phyloP scores from a whole-genome alignment of 2,113 vertebrate genomes.

The Pteropus alecto region DNA sequence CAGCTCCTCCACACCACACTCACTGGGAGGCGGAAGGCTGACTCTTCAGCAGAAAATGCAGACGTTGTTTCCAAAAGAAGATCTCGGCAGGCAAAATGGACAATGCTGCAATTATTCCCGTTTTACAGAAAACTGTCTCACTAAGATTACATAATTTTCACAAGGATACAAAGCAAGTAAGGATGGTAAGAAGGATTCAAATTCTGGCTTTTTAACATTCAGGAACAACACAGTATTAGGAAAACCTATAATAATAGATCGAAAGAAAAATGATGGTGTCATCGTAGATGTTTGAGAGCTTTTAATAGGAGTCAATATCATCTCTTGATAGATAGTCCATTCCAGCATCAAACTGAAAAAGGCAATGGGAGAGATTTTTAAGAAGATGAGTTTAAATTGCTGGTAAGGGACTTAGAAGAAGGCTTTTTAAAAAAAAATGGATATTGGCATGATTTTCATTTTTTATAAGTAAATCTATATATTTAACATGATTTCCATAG shows the following conservation, averaged over 20 bases:
- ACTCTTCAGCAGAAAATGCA: neutral
- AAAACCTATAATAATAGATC: neutral
- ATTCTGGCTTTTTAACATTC: neutral
- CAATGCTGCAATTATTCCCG: neutral
- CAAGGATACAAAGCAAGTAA: neutral
- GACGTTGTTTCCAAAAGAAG: neutral
- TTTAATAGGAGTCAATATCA: constrained; percentile 22
- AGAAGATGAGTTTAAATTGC: neutral
- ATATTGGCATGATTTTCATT: constrained; percentile 11
- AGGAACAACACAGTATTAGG: neutral
- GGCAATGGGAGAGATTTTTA: neutral
- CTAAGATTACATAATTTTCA: neutral
- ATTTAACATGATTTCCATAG: neutral
- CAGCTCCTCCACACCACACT: fast-evolving
- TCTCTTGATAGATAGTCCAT: neutral
- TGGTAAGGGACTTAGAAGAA: neutral
- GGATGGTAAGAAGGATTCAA: neutral
- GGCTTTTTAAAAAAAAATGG: neutral
- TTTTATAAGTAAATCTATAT: constrained; percentile 30
- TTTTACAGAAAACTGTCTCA: neutral
- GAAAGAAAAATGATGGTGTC: neutral
- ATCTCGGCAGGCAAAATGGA: neutral
- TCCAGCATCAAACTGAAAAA: neutral
- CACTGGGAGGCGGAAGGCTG: neutral
- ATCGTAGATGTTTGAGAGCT: neutral